These are phyloP conservation scores for Microctonus brassicae DNA, from an alignment of 2,888 invertebrate genomes.

Conservation along the genomic window DNA sequence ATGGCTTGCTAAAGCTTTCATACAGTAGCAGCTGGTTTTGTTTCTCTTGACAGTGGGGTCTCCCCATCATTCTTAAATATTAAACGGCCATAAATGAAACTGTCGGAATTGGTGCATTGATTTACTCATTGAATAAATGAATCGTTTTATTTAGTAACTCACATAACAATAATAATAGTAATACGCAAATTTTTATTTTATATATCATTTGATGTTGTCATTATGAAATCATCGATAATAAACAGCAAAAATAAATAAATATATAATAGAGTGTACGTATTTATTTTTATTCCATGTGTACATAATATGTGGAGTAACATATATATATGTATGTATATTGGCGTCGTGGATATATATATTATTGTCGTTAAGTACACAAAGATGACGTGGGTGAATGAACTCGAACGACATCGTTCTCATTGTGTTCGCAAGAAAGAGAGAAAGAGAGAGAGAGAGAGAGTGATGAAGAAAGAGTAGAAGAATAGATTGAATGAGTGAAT, in stretches of 20 bases:
- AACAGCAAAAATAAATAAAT: background rate
- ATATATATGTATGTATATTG: background rate
- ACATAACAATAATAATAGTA: too few relatives aligned
- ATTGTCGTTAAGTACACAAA: background rate
- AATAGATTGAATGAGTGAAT: background rate
- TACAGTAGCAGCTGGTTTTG: background rate
- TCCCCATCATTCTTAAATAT: background rate
- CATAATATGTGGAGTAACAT: too few relatives aligned
- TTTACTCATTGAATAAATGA: background rate
- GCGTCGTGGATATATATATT: background rate
- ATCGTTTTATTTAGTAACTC: background rate
- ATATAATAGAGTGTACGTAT: background rate
- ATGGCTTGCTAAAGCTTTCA: background rate
- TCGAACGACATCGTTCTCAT: background rate
- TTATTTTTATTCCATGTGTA: background rate
- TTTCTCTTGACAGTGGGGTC: background rate
- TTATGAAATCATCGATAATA: background rate
- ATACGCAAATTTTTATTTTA: background rate
- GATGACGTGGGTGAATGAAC: constrained; percentile 1
- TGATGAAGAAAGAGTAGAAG: too few relatives aligned
- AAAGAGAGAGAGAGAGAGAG: background rate
- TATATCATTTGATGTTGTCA: too few relatives aligned
- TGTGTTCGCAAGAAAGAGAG: background rate
- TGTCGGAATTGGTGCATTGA: background rate
- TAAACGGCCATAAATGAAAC: background rate